phyloP scores from a whole-genome alignment of 2,888 invertebrate species.

The Trissolcus japonicus region DNA sequence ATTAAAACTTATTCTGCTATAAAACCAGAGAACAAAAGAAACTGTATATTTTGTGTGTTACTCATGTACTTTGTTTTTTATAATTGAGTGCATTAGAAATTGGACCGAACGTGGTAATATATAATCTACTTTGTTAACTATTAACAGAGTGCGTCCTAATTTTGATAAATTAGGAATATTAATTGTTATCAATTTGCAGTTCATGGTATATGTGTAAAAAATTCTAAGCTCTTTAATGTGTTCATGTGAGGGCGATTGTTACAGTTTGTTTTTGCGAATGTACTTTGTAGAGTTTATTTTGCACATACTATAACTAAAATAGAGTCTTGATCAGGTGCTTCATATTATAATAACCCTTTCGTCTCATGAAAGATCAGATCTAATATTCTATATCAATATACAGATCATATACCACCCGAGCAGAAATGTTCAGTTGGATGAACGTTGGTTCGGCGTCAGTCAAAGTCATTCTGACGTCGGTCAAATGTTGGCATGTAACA shows the following conservation, averaged over 20 bases:
- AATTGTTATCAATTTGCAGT: conserved; percentile 49
- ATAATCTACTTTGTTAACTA: too few species aligned
- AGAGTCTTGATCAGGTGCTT: conserved; percentile 54
- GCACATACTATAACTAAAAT: conserved; percentile 53
- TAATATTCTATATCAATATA: too few species aligned
- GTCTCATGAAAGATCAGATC: too few species aligned
- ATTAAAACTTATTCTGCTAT: conserved; percentile 75
- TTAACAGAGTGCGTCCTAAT: too few species aligned
- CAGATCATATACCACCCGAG: too few species aligned
- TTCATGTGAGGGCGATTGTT: neutral
- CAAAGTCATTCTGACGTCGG: too few species aligned
- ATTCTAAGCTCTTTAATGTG: conserved; percentile 8
- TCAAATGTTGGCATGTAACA: too few species aligned
- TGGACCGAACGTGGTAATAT: conserved; percentile 14
- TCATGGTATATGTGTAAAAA: conserved; percentile 21
- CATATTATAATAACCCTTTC: conserved; percentile 24
- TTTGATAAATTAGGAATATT: conserved; percentile 39
- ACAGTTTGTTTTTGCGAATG: too few species aligned
- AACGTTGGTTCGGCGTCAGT: too few species aligned
- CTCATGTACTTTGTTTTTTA: neutral
- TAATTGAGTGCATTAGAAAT: too few species aligned
- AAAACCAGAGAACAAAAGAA: conserved; percentile 74
- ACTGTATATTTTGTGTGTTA: conserved; percentile 53
- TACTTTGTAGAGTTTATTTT: conserved; percentile 37
- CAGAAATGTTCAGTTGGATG: too few species aligned